phyloP scores from a whole-genome alignment of 1,140 invertebrate species.

The Trissolcus basalis region DNA sequence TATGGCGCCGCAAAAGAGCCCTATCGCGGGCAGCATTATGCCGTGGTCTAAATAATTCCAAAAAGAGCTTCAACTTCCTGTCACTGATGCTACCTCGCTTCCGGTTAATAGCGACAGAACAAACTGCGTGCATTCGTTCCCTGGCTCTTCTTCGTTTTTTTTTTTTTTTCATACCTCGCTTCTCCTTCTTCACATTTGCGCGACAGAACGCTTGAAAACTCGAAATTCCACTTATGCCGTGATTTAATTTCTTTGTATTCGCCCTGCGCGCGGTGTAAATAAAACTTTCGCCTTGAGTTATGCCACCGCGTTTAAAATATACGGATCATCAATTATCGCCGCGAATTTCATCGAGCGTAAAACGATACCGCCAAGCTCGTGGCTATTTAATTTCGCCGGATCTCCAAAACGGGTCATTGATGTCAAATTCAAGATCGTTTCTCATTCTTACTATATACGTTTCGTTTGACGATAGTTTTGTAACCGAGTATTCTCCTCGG shows the following conservation, averaged over 20 bases:
- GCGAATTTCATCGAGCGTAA: too few relatives aligned
- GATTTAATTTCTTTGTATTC: constrained; percentile 55
- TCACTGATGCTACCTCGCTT: constrained; percentile 54
- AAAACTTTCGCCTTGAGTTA: constrained; percentile 1
- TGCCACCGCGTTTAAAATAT: too few relatives aligned
- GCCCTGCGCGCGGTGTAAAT: constrained; percentile 24
- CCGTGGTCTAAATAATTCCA: constrained; percentile 54
- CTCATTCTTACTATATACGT: too few relatives aligned
- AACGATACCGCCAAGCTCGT: too few relatives aligned
- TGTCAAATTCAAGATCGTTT: too few relatives aligned
- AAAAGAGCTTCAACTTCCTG: constrained; percentile 56
- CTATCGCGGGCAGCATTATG: constrained; percentile 52
- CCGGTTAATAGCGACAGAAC: constrained; percentile 48
- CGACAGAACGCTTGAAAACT: constrained; percentile 54
- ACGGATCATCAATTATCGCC: too few relatives aligned
- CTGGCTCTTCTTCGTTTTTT: neutral
- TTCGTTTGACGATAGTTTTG: too few relatives aligned
- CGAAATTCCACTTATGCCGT: constrained; percentile 57
- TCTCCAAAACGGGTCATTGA: too few relatives aligned
- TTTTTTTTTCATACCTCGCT: too few relatives aligned
- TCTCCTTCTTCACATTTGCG: constrained; percentile 30
- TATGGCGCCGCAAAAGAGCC: constrained; percentile 44
- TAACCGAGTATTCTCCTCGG: too few relatives aligned
- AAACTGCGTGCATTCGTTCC: constrained; percentile 56
- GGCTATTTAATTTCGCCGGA: too few relatives aligned